Conservation (phyloP, 2,888 invertebrate species). For the Ischnura elegans region DNA sequence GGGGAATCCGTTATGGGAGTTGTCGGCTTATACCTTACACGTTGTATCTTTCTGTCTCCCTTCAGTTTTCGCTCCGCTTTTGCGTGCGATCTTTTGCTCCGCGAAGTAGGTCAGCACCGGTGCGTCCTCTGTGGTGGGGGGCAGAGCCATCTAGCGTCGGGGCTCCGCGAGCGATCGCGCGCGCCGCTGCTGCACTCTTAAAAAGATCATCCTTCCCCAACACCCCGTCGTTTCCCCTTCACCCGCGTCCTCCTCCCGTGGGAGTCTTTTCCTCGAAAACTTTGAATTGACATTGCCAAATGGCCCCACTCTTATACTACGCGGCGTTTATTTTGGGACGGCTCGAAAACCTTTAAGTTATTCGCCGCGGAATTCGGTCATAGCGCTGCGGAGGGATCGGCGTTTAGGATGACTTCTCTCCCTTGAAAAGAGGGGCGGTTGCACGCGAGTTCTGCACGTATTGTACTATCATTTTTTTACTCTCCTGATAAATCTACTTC, state of each 20-base stretch:
- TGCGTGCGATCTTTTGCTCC: background rate
- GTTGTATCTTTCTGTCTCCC: background rate
- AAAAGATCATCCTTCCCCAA: background rate
- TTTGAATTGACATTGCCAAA: slow-evolving; percentile 38
- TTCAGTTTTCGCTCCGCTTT: background rate
- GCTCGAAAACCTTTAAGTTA: background rate
- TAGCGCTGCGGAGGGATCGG: background rate
- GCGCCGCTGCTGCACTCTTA: background rate
- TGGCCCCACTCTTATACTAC: background rate
- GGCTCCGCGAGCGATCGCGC: background rate
- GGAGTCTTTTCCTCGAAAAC: background rate
- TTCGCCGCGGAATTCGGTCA: slow-evolving; percentile 27
- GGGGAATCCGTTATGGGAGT: slow-evolving; percentile 6
- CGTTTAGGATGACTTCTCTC: background rate
- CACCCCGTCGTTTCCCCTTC: background rate
- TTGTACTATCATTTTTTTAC: too few relatives aligned
- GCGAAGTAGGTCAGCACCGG: background rate
- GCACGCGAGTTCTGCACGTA: background rate
- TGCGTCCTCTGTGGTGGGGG: background rate
- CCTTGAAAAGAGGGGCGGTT: background rate
- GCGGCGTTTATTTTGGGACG: slow-evolving; percentile 35
- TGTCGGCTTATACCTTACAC: background rate
- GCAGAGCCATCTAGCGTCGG: slow-evolving; percentile 12
- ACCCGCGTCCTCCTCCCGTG: background rate
- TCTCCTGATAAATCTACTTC: too few relatives aligned